phyloP scores from a whole-genome alignment of 2,797 vertebrate species.

The Acanthiza pusilla region DNA sequence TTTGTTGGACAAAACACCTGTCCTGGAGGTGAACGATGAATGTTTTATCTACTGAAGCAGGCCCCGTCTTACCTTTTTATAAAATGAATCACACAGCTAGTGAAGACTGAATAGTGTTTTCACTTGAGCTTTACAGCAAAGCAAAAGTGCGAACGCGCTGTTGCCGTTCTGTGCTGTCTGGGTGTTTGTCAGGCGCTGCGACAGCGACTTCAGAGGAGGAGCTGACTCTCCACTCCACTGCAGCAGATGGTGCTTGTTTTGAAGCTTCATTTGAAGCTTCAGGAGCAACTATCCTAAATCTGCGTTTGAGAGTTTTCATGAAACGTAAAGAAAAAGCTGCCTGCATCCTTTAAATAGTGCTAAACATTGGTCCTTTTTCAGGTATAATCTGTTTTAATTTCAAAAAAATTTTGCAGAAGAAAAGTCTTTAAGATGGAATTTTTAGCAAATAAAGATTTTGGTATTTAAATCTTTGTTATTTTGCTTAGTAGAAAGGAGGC shows the following conservation, averaged over 20 bases:
- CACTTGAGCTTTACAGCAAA: not conserved
- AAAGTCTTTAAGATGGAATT: not conserved
- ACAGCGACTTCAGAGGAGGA: not conserved
- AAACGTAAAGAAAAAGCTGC: not conserved
- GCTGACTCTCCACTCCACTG: not conserved
- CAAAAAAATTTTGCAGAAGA: not conserved
- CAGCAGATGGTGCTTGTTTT: conserved; percentile 17
- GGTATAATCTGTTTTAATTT: not conserved
- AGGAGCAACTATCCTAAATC: not conserved
- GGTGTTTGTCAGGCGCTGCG: not conserved
- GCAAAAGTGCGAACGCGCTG: not conserved
- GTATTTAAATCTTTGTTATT: not conserved
- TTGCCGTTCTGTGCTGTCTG: not conserved
- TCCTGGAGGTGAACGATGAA: conserved; percentile 43
- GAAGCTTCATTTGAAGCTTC: not conserved
- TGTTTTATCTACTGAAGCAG: conserved; percentile 45
- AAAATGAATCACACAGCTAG: not conserved
- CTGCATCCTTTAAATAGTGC: not conserved
- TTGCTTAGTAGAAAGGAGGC: not conserved
- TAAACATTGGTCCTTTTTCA: not conserved
- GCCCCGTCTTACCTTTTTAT: not conserved
- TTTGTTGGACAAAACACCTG: conserved; percentile 25
- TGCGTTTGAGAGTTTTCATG: not conserved
- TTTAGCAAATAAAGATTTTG: not conserved
- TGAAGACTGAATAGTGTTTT: not conserved